These are phyloP conservation scores for Cataglyphis livida DNA, from an alignment of 2,888 invertebrate species.

Conservation along the genomic window DNA sequence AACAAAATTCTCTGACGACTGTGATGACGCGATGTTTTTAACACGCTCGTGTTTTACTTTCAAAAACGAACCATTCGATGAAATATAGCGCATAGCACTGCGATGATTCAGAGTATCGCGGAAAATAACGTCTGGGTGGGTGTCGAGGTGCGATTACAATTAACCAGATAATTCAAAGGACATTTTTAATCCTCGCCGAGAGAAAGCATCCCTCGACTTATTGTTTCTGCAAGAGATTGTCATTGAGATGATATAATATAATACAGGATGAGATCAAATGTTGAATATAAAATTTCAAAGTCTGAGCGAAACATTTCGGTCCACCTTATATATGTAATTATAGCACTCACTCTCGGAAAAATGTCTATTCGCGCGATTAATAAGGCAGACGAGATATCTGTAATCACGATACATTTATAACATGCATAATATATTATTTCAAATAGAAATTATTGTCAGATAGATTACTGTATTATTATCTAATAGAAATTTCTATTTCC, in stretches of 20 bases:
- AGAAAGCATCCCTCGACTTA: not conserved
- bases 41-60: conserved; percentile 4
- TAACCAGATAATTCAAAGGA: not conserved
- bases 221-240: conserved; percentile 8
- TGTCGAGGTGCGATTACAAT: conserved; percentile 21
- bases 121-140: conserved; percentile 23
- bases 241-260: conserved; percentile 37
- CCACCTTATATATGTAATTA: conserved; percentile 29
- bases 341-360: not conserved
- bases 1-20: not conserved
- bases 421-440: not conserved
- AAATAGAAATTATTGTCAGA: too few species aligned
- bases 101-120: conserved; percentile 34
- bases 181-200: conserved; percentile 5
- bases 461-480: conserved; percentile 2
- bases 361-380: conserved; percentile 21
- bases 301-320: too few species aligned
- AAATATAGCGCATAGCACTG: not conserved
- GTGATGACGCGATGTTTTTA: not conserved
- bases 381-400: conserved; percentile 8
- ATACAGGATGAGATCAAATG: too few species aligned
- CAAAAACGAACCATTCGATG: not conserved
- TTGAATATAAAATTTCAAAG: too few species aligned
- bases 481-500: conserved; percentile 12
- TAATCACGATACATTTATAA: conserved; percentile 15